Conservation (phyloP, 2,888 invertebrate genomes). For the Neoitamus cyanurus region DNA sequence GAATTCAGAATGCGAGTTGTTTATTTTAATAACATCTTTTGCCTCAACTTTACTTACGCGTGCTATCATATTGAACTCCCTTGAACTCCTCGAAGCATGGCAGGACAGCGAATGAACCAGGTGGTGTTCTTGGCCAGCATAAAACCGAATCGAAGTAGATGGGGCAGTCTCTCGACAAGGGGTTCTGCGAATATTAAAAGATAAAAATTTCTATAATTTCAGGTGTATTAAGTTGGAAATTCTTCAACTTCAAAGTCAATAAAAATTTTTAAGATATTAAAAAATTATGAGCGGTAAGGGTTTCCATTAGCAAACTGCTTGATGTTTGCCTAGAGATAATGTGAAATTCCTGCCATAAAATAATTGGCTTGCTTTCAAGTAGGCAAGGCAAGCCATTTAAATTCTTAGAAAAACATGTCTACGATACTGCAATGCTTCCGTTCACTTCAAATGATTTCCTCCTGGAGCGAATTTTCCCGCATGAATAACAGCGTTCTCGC, state of each 20-base stretch:
- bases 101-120: conserved; percentile 75
- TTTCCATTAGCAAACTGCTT: background rate
- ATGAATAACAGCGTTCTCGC: background rate
- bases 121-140: conserved; percentile 86
- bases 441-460: background rate
- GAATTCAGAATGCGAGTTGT: background rate
- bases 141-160: conserved; percentile 79
- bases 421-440: background rate
- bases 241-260: background rate
- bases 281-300: background rate
- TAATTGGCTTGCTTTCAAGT: background rate
- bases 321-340: background rate
- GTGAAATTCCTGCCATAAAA: background rate
- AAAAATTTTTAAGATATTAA: background rate
- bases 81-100: conserved; percentile 84
- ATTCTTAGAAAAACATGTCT: background rate
- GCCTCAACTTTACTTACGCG: conserved; percentile 73
- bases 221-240: background rate
- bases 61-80: conserved; percentile 82
- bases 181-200: conserved; percentile 21
- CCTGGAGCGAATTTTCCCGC: background rate
- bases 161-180: conserved; percentile 67
- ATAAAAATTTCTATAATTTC: conserved; percentile 2
- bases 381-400: background rate
- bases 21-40: background rate